Percentiles rank a stretch among this genome's conserved stretches.
phyloP scores from a whole-genome alignment of 2,888 invertebrate species.

The Metellina segmentata region DNA sequence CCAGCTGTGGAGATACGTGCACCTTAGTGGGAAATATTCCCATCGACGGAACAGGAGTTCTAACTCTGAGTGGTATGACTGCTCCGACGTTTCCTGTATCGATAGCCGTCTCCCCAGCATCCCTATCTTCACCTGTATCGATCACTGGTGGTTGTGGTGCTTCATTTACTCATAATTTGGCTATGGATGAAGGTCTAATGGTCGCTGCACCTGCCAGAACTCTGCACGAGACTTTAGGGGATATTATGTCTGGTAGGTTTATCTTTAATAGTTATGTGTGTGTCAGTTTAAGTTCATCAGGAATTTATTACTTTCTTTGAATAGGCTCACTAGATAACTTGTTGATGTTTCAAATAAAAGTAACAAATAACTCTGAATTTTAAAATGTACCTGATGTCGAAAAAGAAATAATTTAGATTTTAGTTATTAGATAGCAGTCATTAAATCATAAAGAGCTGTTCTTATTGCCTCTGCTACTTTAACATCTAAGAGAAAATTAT shows the following conservation, averaged over 20 bases:
- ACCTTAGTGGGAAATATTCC: slow-evolving; percentile 76
- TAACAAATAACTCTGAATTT: no score
- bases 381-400: no score
- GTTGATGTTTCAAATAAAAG: not conserved
- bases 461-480: no score
- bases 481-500: no score
- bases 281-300: not conserved
- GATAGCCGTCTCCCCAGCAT: slow-evolving; percentile 76
- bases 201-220: slow-evolving; percentile 78
- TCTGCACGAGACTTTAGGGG: slow-evolving; percentile 75
- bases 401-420: no score
- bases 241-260: slow-evolving; percentile 74
- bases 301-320: no score
- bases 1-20: slow-evolving; percentile 78
- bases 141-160: slow-evolving; percentile 75
- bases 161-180: slow-evolving; percentile 67
- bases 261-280: not conserved
- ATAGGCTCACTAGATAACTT: not conserved
- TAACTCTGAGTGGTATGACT: slow-evolving; percentile 72
- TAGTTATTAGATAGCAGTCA: no score
- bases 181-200: slow-evolving; percentile 77
- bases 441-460: no score
- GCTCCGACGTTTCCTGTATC: slow-evolving; percentile 78
- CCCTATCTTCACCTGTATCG: slow-evolving; percentile 75
- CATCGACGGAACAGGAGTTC: slow-evolving; percentile 71